Conservation (phyloP, 2,797 vertebrate genomes). For the Galaxias olidus region DNA sequence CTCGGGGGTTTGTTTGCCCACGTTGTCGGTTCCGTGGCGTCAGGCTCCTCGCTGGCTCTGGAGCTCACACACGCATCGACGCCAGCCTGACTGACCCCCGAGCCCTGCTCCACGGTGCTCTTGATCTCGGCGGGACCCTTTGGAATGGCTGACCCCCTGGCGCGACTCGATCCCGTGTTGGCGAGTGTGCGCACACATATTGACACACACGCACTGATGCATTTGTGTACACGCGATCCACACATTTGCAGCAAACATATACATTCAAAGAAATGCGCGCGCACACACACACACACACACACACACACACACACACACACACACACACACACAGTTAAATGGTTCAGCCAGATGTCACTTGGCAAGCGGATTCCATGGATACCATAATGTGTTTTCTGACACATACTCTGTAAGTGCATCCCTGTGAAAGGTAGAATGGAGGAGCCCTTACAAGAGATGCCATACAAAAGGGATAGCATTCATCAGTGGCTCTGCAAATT, state of each 20-base stretch:
- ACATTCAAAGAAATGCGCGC: background rate
- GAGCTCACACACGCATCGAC: too few species aligned
- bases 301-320: slow-evolving; percentile 7
- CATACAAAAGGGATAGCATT: slow-evolving; percentile 14
- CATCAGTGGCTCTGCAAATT: too few species aligned
- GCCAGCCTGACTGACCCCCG: too few species aligned
- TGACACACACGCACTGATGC: too few species aligned
- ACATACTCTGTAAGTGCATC: slow-evolving; percentile 43
- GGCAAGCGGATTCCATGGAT: slow-evolving; percentile 54
- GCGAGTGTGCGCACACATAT: too few species aligned
- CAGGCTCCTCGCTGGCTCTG: too few species aligned
- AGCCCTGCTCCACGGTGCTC: too few species aligned
- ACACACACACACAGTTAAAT: slow-evolving; percentile 9
- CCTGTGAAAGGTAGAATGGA: slow-evolving; percentile 46
- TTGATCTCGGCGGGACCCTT: too few species aligned
- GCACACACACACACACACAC: background rate
- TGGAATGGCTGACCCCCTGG: too few species aligned
- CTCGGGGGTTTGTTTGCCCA: slow-evolving; percentile 39
- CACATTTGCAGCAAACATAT: background rate
- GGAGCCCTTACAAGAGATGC: slow-evolving; percentile 39
- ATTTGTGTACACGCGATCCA: background rate
- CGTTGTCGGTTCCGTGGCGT: slow-evolving; percentile 15
- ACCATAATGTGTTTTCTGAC: slow-evolving; percentile 42
- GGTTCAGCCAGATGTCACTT: slow-evolving; percentile 46
- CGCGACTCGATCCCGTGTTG: too few species aligned